These are phyloP conservation scores for Aphidius gifuensis DNA, from an alignment of 1,140 invertebrate species.

Conservation along the genomic window DNA sequence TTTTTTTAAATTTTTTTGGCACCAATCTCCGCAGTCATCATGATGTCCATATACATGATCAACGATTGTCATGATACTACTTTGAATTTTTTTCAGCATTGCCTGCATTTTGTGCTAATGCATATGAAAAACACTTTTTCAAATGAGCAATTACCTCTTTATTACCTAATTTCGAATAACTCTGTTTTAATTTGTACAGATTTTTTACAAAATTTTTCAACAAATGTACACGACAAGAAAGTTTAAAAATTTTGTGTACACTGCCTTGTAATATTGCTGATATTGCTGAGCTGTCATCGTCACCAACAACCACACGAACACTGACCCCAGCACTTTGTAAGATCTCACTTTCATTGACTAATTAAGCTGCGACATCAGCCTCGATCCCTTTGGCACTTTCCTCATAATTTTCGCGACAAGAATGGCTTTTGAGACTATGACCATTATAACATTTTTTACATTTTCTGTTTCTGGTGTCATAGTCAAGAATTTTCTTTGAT, in stretches of 20 bases:
- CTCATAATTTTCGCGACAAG: conserved; percentile 6
- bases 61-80: background rate
- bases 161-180: conserved; percentile 3
- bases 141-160: background rate
- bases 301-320: background rate
- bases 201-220: conserved; percentile 5
- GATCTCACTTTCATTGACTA: conserved; percentile 13
- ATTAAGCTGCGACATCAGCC: conserved; percentile 11
- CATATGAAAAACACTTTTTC: conserved; percentile 10
- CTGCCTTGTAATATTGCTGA: background rate
- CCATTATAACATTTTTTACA: conserved; percentile 17
- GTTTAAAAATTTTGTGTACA: background rate
- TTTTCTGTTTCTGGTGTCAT: conserved; percentile 7
- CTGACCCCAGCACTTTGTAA: conserved; percentile 1
- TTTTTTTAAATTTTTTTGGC: background rate
- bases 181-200: conserved; percentile 10
- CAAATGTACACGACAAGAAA: conserved; percentile 1
- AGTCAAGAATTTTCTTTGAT: background rate
- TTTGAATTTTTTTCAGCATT: background rate
- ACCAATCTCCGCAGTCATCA: conserved; percentile 8
- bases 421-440: conserved; percentile 26
- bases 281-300: conserved; percentile 9
- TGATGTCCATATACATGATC: conserved; percentile 10
- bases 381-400: conserved; percentile 12
- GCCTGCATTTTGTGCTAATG: conserved; percentile 7